Evolutionary conservation across 1,140 invertebrate genomes (phyloP), one percentile per base, ranked within the genome.

Genomic region (Lysiphlebus fabarum): DNA sequence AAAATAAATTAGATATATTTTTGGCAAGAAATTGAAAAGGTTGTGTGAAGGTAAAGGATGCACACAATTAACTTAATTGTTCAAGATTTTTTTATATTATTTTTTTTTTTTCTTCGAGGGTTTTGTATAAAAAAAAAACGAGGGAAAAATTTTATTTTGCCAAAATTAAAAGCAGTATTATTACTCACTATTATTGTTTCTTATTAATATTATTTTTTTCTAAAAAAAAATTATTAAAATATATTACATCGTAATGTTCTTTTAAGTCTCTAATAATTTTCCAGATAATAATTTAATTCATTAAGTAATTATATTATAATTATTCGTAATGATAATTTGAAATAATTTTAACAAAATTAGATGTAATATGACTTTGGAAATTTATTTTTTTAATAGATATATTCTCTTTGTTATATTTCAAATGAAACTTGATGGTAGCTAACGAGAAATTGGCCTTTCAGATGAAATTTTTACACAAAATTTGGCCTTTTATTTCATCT

Each of bases 11-110:
- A 34, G 36, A 51, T 38, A 26, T 26, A 33, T 51, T 38, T 34
- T 51, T 51, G 49, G 49, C 49, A 51, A 38, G 38, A 37, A 36
- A 51, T n/a, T 37, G 26, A 9, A n/a, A 51, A 51, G 49, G 49
- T 51, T 36, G 36, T 37, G 34, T 38, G 34, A 51, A 51, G 34
- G 49, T 38, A 58, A 10, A 41, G 34, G 34, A 49, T 26, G n/a
- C 49, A 12, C 56, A 58, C 56, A 58, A 58, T 58, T 58, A 58
- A 58, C 47, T 58, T 58, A 58, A 58, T 58, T 58, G 56, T 37
- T 38, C 17, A 34, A 12, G 11, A 33, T 47, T 26, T 17, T 38
- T 42, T 17, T 40, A 14, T 41, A 8, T 14, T 26, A 10, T 26
- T 41, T 58, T 50, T 38, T 50, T 58, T 50, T 17, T 40, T 48